A percentile compares a stretch with the other conserved stretches of the same genome.
Conservation (phyloP, 1,140 invertebrate species). For the Drosophila miranda region DNA sequence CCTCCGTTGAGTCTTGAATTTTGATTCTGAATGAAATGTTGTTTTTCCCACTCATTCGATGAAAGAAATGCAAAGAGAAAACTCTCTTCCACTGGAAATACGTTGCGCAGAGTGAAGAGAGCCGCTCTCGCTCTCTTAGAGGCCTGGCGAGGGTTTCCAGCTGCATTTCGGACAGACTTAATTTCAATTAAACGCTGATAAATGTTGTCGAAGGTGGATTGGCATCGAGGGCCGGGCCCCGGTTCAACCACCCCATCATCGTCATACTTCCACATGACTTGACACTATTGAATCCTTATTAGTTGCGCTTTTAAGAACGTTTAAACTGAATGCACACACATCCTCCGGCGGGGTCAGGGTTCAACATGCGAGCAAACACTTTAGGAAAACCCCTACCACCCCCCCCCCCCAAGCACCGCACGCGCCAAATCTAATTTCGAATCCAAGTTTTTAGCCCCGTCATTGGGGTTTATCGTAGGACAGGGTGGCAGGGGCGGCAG, state of each 20-base stretch:
- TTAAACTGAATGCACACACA: conserved; percentile 9
- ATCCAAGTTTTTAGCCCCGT: conserved; percentile 41
- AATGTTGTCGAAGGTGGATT: conserved; percentile 30
- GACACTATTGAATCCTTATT: conserved; percentile 60
- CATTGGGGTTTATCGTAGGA: conserved; percentile 27
- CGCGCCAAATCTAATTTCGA: conserved; percentile 51
- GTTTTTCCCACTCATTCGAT: conserved; percentile 6
- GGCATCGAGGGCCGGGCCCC: too few relatives aligned
- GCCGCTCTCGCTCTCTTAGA: conserved; percentile 19
- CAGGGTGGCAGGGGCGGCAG: too few relatives aligned
- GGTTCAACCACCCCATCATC: too few relatives aligned
- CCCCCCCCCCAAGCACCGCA: too few relatives aligned
- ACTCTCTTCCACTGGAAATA: conserved; percentile 47
- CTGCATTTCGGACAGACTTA: background rate
- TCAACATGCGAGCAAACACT: conserved; percentile 16
- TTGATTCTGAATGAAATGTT: conserved; percentile 40
- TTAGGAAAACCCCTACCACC: conserved; percentile 22
- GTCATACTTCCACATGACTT: conserved; percentile 53
- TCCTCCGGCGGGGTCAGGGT: conserved; percentile 20
- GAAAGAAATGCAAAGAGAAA: conserved; percentile 15
- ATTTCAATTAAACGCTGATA: conserved; percentile 41
- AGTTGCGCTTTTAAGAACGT: conserved; percentile 66
- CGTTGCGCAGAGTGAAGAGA: conserved; percentile 58
- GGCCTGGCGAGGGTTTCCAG: conserved; percentile 26
- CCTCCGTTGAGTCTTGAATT: conserved; percentile 3